phyloP scores from a whole-genome alignment of 2,888 invertebrate genomes.

The Leptura quadrifasciata region DNA sequence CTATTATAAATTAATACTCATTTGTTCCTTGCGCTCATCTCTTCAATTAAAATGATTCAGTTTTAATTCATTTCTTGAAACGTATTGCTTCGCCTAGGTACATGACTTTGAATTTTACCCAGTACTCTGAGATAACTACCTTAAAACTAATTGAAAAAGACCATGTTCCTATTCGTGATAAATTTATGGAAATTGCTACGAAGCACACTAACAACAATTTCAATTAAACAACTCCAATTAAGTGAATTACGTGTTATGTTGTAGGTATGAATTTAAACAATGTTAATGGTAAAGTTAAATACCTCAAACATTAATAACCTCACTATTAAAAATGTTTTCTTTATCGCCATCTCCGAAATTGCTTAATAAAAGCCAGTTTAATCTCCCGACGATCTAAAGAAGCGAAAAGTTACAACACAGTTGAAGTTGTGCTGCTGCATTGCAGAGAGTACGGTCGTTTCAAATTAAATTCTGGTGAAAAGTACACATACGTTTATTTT shows the following conservation, averaged over 20 bases:
- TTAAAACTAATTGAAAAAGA: neutral
- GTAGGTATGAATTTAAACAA: slow-evolving; percentile 21
- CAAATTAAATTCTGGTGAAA: neutral
- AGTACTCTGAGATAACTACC: neutral
- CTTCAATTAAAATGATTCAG: neutral
- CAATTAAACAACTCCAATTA: slow-evolving; percentile 31
- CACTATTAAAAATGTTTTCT: slow-evolving; percentile 20
- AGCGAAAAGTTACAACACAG: slow-evolving; percentile 2
- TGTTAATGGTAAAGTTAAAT: slow-evolving; percentile 32
- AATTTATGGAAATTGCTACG: neutral
- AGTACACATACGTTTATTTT: no score
- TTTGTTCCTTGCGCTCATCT: neutral
- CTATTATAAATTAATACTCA: neutral
- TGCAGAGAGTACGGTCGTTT: neutral
- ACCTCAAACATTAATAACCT: slow-evolving; percentile 15
- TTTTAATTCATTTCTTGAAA: neutral
- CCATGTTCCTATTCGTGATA: neutral
- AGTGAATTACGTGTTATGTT: slow-evolving; percentile 7
- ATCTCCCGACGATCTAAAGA: slow-evolving; percentile 16
- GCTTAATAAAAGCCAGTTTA: slow-evolving; percentile 28
- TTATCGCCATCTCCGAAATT: slow-evolving; percentile 27
- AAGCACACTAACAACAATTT: neutral
- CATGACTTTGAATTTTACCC: neutral
- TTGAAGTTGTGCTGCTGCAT: neutral
- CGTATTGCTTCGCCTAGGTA: neutral